Conservation (phyloP, 1,140 invertebrate species). For the Adelges cooleyi region DNA sequence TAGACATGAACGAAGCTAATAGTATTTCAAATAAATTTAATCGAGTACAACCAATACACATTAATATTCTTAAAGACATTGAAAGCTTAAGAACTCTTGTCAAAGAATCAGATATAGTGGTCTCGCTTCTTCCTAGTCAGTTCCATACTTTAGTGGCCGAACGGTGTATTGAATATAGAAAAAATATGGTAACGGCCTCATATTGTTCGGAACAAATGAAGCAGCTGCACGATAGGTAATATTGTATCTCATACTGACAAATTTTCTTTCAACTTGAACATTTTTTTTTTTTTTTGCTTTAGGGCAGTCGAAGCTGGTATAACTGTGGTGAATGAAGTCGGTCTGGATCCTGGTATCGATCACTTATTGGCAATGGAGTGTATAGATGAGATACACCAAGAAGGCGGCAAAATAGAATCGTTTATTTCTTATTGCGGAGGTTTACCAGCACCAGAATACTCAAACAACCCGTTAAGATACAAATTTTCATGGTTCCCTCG, state of each 20-base stretch:
- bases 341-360: constrained; percentile 95
- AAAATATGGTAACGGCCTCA: constrained; percentile 93
- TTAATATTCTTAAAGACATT: constrained; percentile 61
- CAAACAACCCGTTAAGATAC: constrained; percentile 86
- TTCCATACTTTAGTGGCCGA: constrained; percentile 77
- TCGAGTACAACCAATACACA: constrained; percentile 66
- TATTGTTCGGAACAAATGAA: constrained; percentile 79
- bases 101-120: constrained; percentile 59
- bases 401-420: constrained; percentile 73
- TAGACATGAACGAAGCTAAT: constrained; percentile 79
- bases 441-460: constrained; percentile 87
- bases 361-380: constrained; percentile 94
- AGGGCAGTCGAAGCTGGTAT: constrained; percentile 37
- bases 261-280: neutral
- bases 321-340: constrained; percentile 58
- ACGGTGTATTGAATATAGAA: constrained; percentile 70
- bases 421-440: constrained; percentile 97
- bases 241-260: neutral
- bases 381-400: constrained; percentile 77
- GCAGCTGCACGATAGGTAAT: constrained; percentile 62
- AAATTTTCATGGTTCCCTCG: constrained; percentile 97
- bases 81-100: constrained; percentile 62
- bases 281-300: constrained; percentile 11
- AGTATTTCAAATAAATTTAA: constrained; percentile 59
- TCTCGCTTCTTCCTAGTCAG: constrained; percentile 86